Conservation (phyloP, 2,888 invertebrate genomes). For the Hirtodrosophila histrioides region DNA sequence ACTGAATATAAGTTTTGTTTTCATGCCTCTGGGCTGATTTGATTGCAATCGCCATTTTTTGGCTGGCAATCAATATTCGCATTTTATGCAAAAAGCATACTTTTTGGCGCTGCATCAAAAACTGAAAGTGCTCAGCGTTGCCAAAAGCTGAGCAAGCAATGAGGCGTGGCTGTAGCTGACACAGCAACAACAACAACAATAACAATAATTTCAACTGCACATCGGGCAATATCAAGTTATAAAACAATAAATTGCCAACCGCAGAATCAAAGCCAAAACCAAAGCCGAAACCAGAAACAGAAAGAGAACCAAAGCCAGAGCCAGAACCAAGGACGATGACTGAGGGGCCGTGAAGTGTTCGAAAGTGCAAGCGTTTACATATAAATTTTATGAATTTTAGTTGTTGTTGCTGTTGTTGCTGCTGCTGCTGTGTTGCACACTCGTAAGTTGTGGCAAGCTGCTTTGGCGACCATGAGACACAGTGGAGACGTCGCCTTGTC, state of each 20-base stretch:
- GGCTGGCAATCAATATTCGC: slow-evolving; percentile 65
- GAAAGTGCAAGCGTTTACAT: slow-evolving; percentile 64
- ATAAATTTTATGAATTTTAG: slow-evolving; percentile 68
- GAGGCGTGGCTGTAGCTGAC: slow-evolving; percentile 52
- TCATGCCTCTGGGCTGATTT: slow-evolving; percentile 23
- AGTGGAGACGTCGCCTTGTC: slow-evolving; percentile 77
- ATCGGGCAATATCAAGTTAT: slow-evolving; percentile 65
- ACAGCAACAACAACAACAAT: slow-evolving; percentile 14
- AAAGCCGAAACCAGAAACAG: slow-evolving; percentile 5
- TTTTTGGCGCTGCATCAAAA: slow-evolving; percentile 72
- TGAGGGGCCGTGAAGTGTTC: slow-evolving; percentile 23
- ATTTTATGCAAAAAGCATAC: slow-evolving; percentile 58
- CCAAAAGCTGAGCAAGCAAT: slow-evolving; percentile 54
- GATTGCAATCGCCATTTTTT: slow-evolving; percentile 43
- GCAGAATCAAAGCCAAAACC: slow-evolving; percentile 21
- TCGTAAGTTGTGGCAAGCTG: slow-evolving; percentile 64
- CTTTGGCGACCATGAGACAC: slow-evolving; percentile 71
- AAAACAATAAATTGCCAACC: slow-evolving; percentile 70
- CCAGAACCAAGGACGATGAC: slow-evolving; percentile 30
- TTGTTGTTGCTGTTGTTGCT: slow-evolving; percentile 20
- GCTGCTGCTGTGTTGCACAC: slow-evolving; percentile 47
- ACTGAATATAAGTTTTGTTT: slow-evolving; percentile 7
- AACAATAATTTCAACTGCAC: slow-evolving; percentile 40
- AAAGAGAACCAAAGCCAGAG: slow-evolving; percentile 9
- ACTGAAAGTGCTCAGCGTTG: slow-evolving; percentile 36